Evolutionary conservation across 1,140 invertebrate genomes (phyloP).

Genomic region (Lepidurus arcticus): DNA sequence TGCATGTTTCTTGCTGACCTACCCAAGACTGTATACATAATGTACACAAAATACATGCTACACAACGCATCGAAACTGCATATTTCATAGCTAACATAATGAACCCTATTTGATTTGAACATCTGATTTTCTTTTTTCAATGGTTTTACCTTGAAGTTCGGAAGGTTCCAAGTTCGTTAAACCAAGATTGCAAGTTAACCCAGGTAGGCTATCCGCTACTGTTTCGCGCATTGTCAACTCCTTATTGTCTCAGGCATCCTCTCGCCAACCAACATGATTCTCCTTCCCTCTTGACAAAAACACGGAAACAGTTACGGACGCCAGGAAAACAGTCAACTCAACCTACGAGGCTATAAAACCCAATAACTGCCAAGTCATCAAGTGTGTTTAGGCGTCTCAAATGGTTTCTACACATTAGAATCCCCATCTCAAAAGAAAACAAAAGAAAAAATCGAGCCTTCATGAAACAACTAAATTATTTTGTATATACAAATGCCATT

Average conservation of each 20-base stretch:
- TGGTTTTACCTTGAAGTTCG: neutral
- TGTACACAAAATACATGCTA: too few relatives aligned
- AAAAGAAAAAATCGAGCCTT: neutral
- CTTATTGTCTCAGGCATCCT: neutral
- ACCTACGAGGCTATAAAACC: neutral
- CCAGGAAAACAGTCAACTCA: neutral
- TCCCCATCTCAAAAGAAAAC: neutral
- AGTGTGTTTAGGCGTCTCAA: neutral
- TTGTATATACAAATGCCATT: too few relatives aligned
- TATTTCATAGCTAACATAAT: too few relatives aligned
- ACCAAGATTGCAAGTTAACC: neutral
- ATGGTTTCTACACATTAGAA: neutral
- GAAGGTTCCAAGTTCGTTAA: slow-evolving; percentile 2
- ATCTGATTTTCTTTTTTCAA: neutral
- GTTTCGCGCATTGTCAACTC: neutral
- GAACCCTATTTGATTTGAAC: neutral
- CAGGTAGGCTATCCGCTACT: slow-evolving; percentile 13
- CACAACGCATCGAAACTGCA: too few relatives aligned
- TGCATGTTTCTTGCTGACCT: too few relatives aligned
- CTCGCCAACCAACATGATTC: neutral
- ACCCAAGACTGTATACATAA: too few relatives aligned
- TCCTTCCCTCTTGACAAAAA: neutral
- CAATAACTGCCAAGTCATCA: slow-evolving; percentile 16
- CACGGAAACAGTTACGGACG: neutral
- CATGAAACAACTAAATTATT: too few relatives aligned